phyloP scores from a whole-genome alignment of 2,113 vertebrate species.

The Murina feae region DNA sequence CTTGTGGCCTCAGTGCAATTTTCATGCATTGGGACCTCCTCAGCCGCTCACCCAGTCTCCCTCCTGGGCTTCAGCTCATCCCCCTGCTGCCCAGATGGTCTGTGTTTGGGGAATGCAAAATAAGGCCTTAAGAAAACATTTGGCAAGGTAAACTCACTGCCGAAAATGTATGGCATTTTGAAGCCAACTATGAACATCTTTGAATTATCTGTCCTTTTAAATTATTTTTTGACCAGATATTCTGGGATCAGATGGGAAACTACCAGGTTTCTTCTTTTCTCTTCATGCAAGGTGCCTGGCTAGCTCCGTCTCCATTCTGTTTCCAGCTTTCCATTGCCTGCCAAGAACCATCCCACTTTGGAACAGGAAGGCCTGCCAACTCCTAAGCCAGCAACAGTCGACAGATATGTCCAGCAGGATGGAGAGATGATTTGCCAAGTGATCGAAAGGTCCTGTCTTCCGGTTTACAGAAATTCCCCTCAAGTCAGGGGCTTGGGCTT shows the following conservation, averaged over 20 bases:
- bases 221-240: slow-evolving; percentile 46
- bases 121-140: slow-evolving; percentile 47
- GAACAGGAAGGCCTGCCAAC: slow-evolving; percentile 45
- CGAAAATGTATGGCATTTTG: slow-evolving; percentile 48
- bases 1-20: not conserved
- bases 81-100: slow-evolving; percentile 33
- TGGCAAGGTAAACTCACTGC: slow-evolving; percentile 42
- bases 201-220: slow-evolving; percentile 41
- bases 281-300: slow-evolving; percentile 29
- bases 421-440: slow-evolving; percentile 40
- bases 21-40: not conserved
- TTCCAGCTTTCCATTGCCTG: slow-evolving; percentile 42
- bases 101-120: slow-evolving; percentile 51
- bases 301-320: slow-evolving; percentile 30
- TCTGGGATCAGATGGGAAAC: slow-evolving; percentile 19
- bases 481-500: not conserved
- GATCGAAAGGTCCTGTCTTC: slow-evolving; percentile 24
- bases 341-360: slow-evolving; percentile 49
- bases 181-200: slow-evolving; percentile 45
- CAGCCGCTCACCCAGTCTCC: not conserved
- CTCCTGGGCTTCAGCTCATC: not conserved
- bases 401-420: slow-evolving; percentile 30
- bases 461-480: slow-evolving; percentile 5
- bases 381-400: not conserved
- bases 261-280: not conserved